Evolutionary conservation across 2,113 vertebrate species (phyloP).

Genomic region (Drymodes brunneopygia): DNA sequence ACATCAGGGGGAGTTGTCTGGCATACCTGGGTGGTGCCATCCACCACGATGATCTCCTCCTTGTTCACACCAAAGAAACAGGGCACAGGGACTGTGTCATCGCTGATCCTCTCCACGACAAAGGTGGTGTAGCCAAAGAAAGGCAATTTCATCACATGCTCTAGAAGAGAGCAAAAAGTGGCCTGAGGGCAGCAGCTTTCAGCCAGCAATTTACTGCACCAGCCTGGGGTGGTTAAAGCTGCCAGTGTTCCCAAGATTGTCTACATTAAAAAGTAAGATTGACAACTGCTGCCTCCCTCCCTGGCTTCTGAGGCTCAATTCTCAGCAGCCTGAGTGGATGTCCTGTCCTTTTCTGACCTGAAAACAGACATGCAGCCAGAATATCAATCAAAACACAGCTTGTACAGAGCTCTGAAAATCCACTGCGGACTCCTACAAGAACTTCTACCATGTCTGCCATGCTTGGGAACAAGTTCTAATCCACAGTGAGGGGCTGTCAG

Average conservation of each 20-base stretch:
- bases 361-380: background rate
- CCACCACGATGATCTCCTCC: slow-evolving; percentile 72
- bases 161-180: slow-evolving; percentile 57
- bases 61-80: slow-evolving; percentile 78
- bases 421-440: background rate
- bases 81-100: slow-evolving; percentile 63
- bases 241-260: background rate
- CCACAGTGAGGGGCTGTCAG: background rate
- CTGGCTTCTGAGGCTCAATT: background rate
- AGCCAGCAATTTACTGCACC: background rate
- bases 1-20: background rate
- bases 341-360: background rate
- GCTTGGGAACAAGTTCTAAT: background rate
- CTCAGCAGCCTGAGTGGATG: background rate
- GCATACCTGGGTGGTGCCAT: slow-evolving; percentile 79
- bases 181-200: background rate
- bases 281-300: background rate
- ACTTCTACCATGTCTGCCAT: background rate
- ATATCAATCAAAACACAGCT: background rate
- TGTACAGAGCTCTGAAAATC: background rate
- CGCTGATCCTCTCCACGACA: slow-evolving; percentile 74
- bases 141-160: slow-evolving; percentile 65
- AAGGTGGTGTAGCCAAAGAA: slow-evolving; percentile 83
- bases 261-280: background rate
- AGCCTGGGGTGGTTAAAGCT: background rate